phyloP scores from a whole-genome alignment of 1,140 invertebrate genomes.

The Thalassaphorura encarpata region DNA sequence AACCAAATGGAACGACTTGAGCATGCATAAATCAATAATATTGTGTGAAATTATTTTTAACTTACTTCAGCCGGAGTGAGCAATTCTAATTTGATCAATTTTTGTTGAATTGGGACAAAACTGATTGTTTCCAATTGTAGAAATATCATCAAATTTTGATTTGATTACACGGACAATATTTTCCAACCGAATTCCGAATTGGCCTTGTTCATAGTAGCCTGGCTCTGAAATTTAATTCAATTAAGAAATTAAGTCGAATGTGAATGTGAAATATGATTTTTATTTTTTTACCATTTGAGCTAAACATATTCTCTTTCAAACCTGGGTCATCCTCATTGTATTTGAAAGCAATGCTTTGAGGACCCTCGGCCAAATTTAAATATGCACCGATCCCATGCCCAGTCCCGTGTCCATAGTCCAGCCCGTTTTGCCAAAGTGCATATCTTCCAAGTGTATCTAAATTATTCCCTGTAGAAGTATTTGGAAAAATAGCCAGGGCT shows the following conservation, averaged over 20 bases:
- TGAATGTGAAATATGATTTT: slow-evolving; percentile 4
- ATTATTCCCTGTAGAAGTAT: slow-evolving; percentile 59
- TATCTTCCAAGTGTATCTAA: slow-evolving; percentile 78
- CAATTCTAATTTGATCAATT: slow-evolving; percentile 64
- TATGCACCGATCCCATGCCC: slow-evolving; percentile 94
- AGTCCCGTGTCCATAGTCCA: slow-evolving; percentile 94
- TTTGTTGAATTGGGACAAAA: slow-evolving; percentile 83
- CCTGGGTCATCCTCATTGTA: slow-evolving; percentile 64
- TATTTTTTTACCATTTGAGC: slow-evolving; percentile 67
- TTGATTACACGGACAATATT: slow-evolving; percentile 54
- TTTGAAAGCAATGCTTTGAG: slow-evolving; percentile 66
- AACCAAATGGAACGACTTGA: background rate
- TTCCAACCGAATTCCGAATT: slow-evolving; percentile 86
- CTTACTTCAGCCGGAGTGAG: slow-evolving; percentile 58
- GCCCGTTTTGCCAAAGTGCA: slow-evolving; percentile 80
- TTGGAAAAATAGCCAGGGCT: slow-evolving; percentile 66
- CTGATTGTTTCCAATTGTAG: slow-evolving; percentile 85
- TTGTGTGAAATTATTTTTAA: background rate
- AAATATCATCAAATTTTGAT: slow-evolving; percentile 47
- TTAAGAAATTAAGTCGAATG: slow-evolving; percentile 35
- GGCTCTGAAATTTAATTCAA: too few species aligned
- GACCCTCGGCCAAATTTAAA: slow-evolving; percentile 92
- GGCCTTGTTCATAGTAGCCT: slow-evolving; percentile 64
- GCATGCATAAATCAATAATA: background rate
- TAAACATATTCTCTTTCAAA: slow-evolving; percentile 73